A percentile compares a stretch with the other conserved stretches of the same genome.
Evolutionary conservation across 2,113 vertebrate genomes (phyloP).

Genomic region (Grus americana): DNA sequence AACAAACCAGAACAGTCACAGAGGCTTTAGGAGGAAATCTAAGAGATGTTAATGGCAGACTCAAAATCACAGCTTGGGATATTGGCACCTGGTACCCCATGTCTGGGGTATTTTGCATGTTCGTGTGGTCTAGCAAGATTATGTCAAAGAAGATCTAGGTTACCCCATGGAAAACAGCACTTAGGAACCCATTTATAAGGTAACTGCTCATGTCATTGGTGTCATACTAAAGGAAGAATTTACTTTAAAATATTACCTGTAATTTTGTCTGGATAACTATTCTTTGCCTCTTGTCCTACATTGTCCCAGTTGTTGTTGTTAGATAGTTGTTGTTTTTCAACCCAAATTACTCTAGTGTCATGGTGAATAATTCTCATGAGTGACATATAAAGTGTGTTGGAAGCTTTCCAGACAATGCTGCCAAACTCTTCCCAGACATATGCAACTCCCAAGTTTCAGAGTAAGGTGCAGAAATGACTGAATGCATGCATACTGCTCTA

Average conservation of each 20-base stretch:
- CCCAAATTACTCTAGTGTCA: neutral
- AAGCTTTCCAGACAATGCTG: neutral
- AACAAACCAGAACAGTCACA: neutral
- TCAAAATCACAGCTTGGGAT: neutral
- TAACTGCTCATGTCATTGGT: neutral
- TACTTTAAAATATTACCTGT: neutral
- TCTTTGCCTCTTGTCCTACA: neutral
- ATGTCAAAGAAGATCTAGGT: neutral
- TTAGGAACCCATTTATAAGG: neutral
- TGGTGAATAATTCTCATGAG: neutral
- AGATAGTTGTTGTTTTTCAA: neutral
- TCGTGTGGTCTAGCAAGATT: neutral
- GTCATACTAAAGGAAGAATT: neutral
- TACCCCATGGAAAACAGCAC: neutral
- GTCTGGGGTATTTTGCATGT: neutral
- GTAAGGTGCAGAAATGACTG: neutral
- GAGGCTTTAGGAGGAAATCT: neutral
- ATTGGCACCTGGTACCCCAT: neutral
- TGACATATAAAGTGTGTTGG: neutral
- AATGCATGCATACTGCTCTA: neutral
- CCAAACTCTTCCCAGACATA: neutral
- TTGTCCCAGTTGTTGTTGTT: neutral
- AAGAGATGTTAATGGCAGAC: neutral
- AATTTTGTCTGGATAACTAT: neutral
- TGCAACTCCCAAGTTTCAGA: fast-evolving